Evolutionary conservation across 2,888 invertebrate genomes (phyloP).

Genomic region (Cordilura impudica): DNA sequence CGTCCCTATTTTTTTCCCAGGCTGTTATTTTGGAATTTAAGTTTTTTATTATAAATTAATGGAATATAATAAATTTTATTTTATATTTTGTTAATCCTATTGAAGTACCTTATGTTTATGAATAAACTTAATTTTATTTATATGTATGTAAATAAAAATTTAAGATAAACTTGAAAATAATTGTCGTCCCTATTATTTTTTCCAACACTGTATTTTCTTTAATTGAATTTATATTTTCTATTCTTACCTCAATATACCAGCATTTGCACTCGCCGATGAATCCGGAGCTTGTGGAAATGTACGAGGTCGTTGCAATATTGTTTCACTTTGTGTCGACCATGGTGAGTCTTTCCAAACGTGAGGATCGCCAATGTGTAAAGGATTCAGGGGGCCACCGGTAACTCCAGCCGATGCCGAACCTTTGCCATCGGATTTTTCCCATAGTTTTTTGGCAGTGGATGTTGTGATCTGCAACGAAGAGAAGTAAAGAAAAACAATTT

Average conservation of each 20-base stretch:
- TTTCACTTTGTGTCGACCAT: conserved; percentile 93
- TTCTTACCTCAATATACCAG: conserved; percentile 76
- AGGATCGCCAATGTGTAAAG: conserved; percentile 83
- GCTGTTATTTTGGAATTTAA: too few species aligned
- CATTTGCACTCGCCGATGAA: conserved; percentile 79
- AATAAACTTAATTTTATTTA: too few species aligned
- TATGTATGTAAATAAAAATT: too few species aligned
- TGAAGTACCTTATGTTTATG: too few species aligned
- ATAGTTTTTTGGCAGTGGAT: conserved; percentile 94
- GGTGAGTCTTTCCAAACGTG: conserved; percentile 96
- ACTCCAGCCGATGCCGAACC: conserved; percentile 80
- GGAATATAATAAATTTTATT: too few species aligned
- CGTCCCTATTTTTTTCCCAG: too few species aligned
- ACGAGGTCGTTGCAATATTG: conserved; percentile 87
- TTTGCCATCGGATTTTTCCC: conserved; percentile 91
- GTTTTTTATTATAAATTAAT: too few species aligned
- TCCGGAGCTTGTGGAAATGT: conserved; percentile 82
- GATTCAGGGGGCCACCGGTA: conserved; percentile 84
- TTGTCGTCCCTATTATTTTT: too few species aligned
- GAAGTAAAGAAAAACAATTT: background rate
- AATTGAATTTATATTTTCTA: too few species aligned
- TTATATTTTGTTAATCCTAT: too few species aligned
- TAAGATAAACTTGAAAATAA: too few species aligned
- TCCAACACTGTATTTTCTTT: too few species aligned
- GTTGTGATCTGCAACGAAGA: conserved; percentile 87